phyloP scores from a whole-genome alignment of 30 jellyfish, hydroid and myxozoan genomes.

The Aurelia coerulea region DNA sequence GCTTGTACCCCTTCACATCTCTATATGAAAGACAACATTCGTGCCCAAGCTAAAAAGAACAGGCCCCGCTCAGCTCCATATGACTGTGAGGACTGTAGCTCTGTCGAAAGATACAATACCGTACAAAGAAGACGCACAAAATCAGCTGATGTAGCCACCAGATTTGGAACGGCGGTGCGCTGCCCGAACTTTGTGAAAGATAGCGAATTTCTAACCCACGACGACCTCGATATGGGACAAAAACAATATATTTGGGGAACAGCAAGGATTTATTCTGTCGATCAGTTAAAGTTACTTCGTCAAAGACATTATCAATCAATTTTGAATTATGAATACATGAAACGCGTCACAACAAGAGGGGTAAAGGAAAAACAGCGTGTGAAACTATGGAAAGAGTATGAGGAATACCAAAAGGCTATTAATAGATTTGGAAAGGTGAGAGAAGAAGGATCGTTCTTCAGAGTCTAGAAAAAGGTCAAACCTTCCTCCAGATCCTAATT shows the following conservation, averaged over 20 bases:
- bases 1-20: slow-evolving; percentile 56
- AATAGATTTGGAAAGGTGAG: slow-evolving; percentile 58
- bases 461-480: too few species aligned
- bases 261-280: slow-evolving; percentile 79
- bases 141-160: slow-evolving; percentile 65
- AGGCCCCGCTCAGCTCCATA: slow-evolving; percentile 31
- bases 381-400: slow-evolving; percentile 75
- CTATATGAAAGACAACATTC: slow-evolving; percentile 47
- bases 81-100: slow-evolving; percentile 48
- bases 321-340: slow-evolving; percentile 73
- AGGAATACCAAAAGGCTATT: slow-evolving; percentile 47
- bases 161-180: slow-evolving; percentile 65
- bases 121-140: slow-evolving; percentile 44
- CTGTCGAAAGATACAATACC: slow-evolving; percentile 19
- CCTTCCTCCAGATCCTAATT: too few species aligned
- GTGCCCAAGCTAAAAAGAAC: slow-evolving; percentile 27
- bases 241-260: slow-evolving; percentile 87
- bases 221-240: slow-evolving; percentile 80
- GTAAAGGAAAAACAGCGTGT: slow-evolving; percentile 53
- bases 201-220: slow-evolving; percentile 61
- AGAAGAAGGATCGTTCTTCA: too few species aligned
- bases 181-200: slow-evolving; percentile 48
- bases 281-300: slow-evolving; percentile 44
- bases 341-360: slow-evolving; percentile 63
- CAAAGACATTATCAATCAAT: slow-evolving; percentile 66